These are phyloP conservation scores for Drosophila merina DNA, from an alignment of 2,888 invertebrate genomes.

Conservation along the genomic window DNA sequence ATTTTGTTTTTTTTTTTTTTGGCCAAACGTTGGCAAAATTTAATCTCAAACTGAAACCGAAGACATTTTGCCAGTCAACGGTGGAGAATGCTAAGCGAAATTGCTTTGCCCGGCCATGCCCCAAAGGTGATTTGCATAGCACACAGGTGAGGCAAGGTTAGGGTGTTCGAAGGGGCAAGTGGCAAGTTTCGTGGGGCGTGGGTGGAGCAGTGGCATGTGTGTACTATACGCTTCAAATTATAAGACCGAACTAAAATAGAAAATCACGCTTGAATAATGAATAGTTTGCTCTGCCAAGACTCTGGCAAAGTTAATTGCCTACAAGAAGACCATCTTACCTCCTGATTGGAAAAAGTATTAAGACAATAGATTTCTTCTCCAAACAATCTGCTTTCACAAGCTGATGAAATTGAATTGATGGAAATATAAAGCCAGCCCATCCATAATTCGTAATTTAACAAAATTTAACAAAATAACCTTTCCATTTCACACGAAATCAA, in stretches of 20 bases:
- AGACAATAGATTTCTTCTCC: neutral
- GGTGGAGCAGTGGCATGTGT: conserved; percentile 16
- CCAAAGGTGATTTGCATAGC: conserved; percentile 57
- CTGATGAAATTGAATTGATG: neutral
- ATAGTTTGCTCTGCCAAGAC: conserved; percentile 21
- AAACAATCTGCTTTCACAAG: conserved; percentile 4
- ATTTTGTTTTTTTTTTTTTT: conserved; percentile 74
- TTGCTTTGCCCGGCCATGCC: conserved; percentile 51
- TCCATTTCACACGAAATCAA: conserved; percentile 31
- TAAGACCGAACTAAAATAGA: conserved; percentile 20
- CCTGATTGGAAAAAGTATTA: neutral
- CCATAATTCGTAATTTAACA: neutral
- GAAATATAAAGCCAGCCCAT: too few relatives aligned
- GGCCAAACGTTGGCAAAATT: conserved; percentile 57
- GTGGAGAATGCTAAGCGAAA: conserved; percentile 43
- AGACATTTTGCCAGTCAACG: conserved; percentile 47
- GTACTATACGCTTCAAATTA: conserved; percentile 15
- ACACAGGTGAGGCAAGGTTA: conserved; percentile 11
- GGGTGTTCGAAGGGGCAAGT: neutral
- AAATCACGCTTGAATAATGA: conserved; percentile 48
- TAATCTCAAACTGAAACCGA: conserved; percentile 57
- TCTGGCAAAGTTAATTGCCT: conserved; percentile 23
- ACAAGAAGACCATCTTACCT: neutral
- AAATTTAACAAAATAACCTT: conserved; percentile 8
- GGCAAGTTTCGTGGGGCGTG: too few relatives aligned